These are phyloP conservation scores for Syrista parreyssii DNA, from an alignment of 2,888 invertebrate genomes.

Conservation along the genomic window DNA sequence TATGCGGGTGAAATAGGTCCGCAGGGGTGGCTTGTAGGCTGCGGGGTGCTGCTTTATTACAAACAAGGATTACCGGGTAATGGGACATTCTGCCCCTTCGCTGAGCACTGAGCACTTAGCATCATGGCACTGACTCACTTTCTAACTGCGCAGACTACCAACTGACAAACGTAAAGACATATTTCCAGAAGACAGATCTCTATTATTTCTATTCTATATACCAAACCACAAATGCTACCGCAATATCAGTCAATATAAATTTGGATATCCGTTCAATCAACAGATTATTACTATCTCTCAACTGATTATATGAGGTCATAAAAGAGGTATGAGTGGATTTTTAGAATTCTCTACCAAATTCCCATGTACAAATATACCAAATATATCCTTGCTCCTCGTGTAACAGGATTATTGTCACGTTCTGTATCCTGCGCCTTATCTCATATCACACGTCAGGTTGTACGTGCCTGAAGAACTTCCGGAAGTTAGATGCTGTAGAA, in stretches of 20 bases:
- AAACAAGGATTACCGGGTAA: constrained; percentile 65
- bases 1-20: constrained; percentile 58
- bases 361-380: not conserved
- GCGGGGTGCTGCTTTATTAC: constrained; percentile 64
- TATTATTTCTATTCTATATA: not conserved
- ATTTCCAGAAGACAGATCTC: not conserved
- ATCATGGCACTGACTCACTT: constrained; percentile 52
- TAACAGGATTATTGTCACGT: not conserved
- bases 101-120: constrained; percentile 27
- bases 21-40: constrained; percentile 43
- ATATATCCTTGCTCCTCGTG: not conserved
- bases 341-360: not conserved
- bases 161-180: not conserved
- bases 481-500: constrained; percentile 54
- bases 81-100: constrained; percentile 60
- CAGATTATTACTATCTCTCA: not conserved
- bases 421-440: not conserved
- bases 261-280: not conserved
- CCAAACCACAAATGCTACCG: not conserved
- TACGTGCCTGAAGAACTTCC: not conserved
- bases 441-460: not conserved
- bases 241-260: not conserved
- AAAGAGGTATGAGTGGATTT: not conserved
- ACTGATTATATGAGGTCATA: not conserved
- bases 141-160: not conserved